Base-by-base conservation (phyloP, 2,888 invertebrate species). In the Scaptodrosophila latifasciaeformis region DNA sequence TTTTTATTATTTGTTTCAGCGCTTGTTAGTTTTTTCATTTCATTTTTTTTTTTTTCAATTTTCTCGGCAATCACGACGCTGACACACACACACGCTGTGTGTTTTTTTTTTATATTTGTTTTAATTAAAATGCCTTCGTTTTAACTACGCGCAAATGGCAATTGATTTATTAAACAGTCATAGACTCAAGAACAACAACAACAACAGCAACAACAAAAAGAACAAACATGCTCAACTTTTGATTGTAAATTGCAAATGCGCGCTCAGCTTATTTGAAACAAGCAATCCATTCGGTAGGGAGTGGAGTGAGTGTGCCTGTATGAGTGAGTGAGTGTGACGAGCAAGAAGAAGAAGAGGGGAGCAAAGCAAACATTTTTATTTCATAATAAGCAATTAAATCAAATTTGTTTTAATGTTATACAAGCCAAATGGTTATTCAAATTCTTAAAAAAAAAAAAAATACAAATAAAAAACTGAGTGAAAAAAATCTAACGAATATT, bases 161-260 rank as follows among this genome's bases (percentile, higher is more conserved):
- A 82, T 76, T 81, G 82, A 81, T 77, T 79, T 81, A 82, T 78
- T 68, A 68, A 65, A 75, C 71, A 72, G 69, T 70, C 61, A 76
- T 67, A 49, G 59, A 60, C 44, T 51, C 39, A 59, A 59, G 15
- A 6, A 15, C 13, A 37, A 10, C 13, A 37, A 37, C 13, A 37
- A 37, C 3, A 10, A 46, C 10, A 46, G 19, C 19, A 46, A 46
- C 10, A 30, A 15, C 29, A 15, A 29, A 47, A 10, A 35, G 21
- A 18, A 27, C 10, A 19, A 45, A 19, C 31, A n/a, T 13, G 13
- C 9, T 34, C 12, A 37, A 37, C 37, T 31, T 29, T n/a, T n/a
- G 19, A 2, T 7, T 39, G 42, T 17, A 43, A 19, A 34, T 12
- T 35, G 18, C 34, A 13, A 43, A 49, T 31, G 6, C 18, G 9